phyloP scores from a whole-genome alignment of 2,113 vertebrate genomes.

The Tympanuchus pallidicinctus region DNA sequence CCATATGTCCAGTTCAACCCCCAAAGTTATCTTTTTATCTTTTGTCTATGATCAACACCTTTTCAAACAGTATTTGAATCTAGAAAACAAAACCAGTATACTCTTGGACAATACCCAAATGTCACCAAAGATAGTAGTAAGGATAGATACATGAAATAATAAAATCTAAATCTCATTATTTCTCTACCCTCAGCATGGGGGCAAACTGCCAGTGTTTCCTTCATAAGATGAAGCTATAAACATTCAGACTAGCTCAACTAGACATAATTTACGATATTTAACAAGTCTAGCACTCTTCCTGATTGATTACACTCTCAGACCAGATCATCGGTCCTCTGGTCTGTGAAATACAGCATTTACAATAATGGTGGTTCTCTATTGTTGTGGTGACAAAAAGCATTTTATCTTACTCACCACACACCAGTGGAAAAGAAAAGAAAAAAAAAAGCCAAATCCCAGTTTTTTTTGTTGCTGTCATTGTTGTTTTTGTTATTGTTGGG shows the following conservation, averaged over 20 bases:
- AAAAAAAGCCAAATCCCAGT: neutral
- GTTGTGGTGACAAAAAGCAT: neutral
- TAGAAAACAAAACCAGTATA: neutral
- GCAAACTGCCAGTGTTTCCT: constrained; percentile 34
- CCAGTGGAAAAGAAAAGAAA: neutral
- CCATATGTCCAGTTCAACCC: neutral
- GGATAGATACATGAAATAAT: neutral
- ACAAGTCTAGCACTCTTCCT: constrained; percentile 6
- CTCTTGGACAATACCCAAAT: neutral
- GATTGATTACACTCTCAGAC: constrained; percentile 2
- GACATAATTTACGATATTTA: neutral
- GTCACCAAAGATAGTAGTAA: neutral
- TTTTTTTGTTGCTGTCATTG: neutral
- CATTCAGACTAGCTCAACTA: constrained; percentile 39
- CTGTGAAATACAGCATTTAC: neutral
- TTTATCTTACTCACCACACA: constrained; percentile 23
- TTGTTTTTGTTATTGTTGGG: neutral
- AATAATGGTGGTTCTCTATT: neutral
- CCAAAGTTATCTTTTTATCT: neutral
- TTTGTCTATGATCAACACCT: neutral
- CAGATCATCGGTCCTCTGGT: neutral
- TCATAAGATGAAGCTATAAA: constrained; percentile 40
- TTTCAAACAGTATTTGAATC: neutral
- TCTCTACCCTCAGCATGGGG: constrained; percentile 18
- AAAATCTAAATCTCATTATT: constrained; percentile 19